These are phyloP conservation scores for Paralichthys olivaceus DNA, from an alignment of 2,113 vertebrate species.

Conservation along the genomic window DNA sequence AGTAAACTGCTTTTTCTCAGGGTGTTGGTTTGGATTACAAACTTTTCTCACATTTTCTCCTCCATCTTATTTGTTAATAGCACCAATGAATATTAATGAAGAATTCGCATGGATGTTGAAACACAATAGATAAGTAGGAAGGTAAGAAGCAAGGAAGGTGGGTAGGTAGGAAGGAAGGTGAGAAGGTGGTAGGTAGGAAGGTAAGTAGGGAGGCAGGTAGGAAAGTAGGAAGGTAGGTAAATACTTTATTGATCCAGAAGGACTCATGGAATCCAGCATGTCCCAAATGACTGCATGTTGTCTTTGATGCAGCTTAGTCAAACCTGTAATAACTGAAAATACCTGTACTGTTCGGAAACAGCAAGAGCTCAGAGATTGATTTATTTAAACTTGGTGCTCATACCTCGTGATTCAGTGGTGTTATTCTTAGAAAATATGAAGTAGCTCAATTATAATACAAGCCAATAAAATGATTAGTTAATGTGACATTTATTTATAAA, in stretches of 20 bases:
- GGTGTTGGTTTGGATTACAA: neutral
- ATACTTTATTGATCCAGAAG: too few relatives aligned
- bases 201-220: neutral
- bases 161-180: too few relatives aligned
- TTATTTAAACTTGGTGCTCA: neutral
- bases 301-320: too few relatives aligned
- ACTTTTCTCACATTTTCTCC: neutral
- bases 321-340: too few relatives aligned
- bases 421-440: neutral
- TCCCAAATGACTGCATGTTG: neutral
- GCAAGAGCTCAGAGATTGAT: neutral
- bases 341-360: too few relatives aligned
- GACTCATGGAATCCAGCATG: too few relatives aligned
- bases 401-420: too few relatives aligned
- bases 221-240: neutral
- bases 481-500: conserved; percentile 59
- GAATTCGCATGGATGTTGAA: neutral
- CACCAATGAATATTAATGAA: neutral
- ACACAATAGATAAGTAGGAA: neutral
- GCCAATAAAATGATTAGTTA: neutral
- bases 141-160: too few relatives aligned
- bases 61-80: neutral
- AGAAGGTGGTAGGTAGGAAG: neutral
- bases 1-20: conserved; percentile 2
- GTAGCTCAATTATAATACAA: neutral